A percentile compares a stretch with the other conserved stretches of the same genome.
These are phyloP conservation scores for Lucilia sericata DNA, from an alignment of 1,140 invertebrate genomes.

Conservation along the genomic window DNA sequence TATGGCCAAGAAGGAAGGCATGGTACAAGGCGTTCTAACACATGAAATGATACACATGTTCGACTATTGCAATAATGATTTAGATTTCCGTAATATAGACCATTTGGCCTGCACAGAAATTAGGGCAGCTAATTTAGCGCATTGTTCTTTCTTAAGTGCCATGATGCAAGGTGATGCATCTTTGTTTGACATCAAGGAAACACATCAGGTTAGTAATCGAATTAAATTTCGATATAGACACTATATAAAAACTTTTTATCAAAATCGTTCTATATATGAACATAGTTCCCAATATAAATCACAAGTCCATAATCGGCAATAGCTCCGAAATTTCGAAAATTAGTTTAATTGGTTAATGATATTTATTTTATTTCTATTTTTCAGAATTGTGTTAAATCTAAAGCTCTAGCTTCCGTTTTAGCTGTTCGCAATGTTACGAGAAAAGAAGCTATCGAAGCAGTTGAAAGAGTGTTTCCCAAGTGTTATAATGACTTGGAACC, in stretches of 20 bases:
- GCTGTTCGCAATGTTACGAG: conserved; percentile 81
- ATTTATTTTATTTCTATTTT: conserved; percentile 59
- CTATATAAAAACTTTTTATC: too few species aligned
- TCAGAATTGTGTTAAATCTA: conserved; percentile 90
- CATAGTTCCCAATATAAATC: not conserved
- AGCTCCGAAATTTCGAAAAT: too few species aligned
- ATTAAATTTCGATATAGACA: too few species aligned
- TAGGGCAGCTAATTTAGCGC: conserved; percentile 88
- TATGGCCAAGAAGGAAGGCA: conserved; percentile 73
- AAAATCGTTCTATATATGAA: too few species aligned
- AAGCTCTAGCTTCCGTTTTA: conserved; percentile 85
- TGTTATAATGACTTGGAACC: conserved; percentile 96
- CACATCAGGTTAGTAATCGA: conserved; percentile 78
- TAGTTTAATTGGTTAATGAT: too few species aligned
- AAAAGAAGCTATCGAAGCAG: conserved; percentile 79
- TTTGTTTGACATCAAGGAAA: conserved; percentile 78
- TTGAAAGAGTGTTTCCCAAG: conserved; percentile 90
- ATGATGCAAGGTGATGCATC: conserved; percentile 82
- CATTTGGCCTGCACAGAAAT: conserved; percentile 97
- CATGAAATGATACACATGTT: conserved; percentile 99
- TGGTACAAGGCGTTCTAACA: conserved; percentile 82
- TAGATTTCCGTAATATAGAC: conserved; percentile 91
- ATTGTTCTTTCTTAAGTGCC: conserved; percentile 90
- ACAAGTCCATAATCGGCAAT: too few species aligned
- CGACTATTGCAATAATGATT: conserved; percentile 89